phyloP scores from a whole-genome alignment of 2,797 vertebrate genomes.

The Rachycentron canadum region DNA sequence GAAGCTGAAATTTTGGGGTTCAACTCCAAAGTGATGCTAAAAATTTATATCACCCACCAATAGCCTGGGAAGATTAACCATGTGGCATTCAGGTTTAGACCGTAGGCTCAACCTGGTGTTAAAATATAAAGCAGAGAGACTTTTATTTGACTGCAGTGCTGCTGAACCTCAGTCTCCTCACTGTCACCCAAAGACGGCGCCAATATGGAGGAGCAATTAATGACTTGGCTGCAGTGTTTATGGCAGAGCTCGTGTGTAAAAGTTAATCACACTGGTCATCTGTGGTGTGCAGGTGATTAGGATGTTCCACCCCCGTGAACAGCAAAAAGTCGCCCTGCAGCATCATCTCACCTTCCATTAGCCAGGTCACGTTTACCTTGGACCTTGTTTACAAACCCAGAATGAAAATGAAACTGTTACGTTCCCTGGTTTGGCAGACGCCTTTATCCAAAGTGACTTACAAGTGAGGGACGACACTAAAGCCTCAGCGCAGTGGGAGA shows the following conservation, averaged over 20 bases:
- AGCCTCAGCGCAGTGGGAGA: no score
- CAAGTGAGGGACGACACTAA: no score
- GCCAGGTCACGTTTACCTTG: constrained; percentile 27
- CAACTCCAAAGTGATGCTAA: background rate
- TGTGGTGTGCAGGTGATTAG: constrained; percentile 49
- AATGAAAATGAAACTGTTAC: constrained; percentile 1
- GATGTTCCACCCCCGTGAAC: constrained; percentile 41
- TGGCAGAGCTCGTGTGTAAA: constrained; percentile 44
- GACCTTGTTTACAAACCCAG: constrained; percentile 7
- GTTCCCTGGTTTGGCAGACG: no score
- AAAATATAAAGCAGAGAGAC: background rate
- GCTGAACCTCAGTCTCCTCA: constrained; percentile 56
- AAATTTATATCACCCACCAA: background rate
- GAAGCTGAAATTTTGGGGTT: background rate
- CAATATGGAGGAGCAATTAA: constrained; percentile 47
- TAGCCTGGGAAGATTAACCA: constrained; percentile 4
- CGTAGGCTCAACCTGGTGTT: background rate
- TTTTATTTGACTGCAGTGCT: constrained; percentile 48
- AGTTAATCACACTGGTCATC: constrained; percentile 57
- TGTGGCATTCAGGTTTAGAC: constrained; percentile 32
- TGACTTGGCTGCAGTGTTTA: constrained; percentile 30
- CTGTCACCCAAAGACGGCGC: constrained; percentile 28
- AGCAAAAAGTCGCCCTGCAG: constrained; percentile 27
- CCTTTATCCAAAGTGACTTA: no score
- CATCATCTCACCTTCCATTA: constrained; percentile 17